phyloP scores from a whole-genome alignment of 2,888 invertebrate genomes.

The Nymphalis polychloros region DNA sequence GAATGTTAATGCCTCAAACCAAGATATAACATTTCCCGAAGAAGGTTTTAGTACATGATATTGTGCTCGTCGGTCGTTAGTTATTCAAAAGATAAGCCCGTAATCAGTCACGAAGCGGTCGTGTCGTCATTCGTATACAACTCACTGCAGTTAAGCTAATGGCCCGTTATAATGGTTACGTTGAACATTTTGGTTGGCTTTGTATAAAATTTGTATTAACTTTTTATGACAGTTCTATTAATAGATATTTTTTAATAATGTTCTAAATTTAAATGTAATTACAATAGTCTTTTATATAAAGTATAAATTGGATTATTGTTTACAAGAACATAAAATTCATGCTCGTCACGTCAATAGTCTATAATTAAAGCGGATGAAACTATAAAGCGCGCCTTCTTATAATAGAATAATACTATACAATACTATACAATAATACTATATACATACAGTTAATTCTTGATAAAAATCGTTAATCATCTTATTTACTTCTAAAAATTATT shows the following conservation, averaged over 20 bases:
- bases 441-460: no score
- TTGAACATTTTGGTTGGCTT: not conserved
- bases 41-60: not conserved
- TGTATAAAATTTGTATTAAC: not conserved
- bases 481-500: no score
- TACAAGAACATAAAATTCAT: no score
- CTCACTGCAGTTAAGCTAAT: constrained; percentile 4
- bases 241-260: not conserved
- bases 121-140: constrained; percentile 1
- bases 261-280: not conserved
- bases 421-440: no score
- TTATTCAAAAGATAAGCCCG: constrained; percentile 9
- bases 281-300: no score
- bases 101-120: constrained; percentile 3
- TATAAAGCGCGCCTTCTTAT: no score
- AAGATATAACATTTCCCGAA: not conserved
- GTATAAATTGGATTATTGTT: no score
- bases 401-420: no score
- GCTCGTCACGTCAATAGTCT: no score
- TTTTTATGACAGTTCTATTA: no score
- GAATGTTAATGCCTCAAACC: not conserved
- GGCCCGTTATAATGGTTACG: not conserved
- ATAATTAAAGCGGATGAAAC: no score
- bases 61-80: constrained; percentile 1
- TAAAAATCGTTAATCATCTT: no score